These are phyloP conservation scores for Halcyon chelicuti DNA, from an alignment of 2,797 vertebrate genomes.

Conservation along the genomic window DNA sequence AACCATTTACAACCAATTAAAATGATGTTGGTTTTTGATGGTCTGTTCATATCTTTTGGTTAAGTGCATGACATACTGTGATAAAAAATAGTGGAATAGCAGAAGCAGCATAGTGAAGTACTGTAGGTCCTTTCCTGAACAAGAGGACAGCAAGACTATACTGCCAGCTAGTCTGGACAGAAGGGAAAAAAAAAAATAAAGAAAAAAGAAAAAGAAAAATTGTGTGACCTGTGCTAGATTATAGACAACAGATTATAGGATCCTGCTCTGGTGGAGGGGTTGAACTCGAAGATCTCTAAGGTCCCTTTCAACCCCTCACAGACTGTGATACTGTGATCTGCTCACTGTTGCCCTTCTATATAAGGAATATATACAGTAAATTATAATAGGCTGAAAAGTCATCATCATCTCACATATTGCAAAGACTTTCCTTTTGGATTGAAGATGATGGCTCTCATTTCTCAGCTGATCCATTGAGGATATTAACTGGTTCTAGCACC, in stretches of 20 bases:
- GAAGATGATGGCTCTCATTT: background rate
- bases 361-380: too few species aligned
- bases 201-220: too few species aligned
- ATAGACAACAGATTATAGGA: too few species aligned
- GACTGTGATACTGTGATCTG: background rate
- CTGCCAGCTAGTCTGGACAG: background rate
- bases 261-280: too few species aligned
- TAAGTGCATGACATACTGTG: background rate
- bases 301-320: too few species aligned
- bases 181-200: background rate
- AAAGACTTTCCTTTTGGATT: background rate
- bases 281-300: too few species aligned
- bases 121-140: background rate
- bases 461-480: background rate
- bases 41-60: background rate
- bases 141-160: background rate
- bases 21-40: background rate
- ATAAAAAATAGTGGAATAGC: background rate
- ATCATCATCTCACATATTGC: background rate
- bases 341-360: background rate
- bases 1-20: background rate
- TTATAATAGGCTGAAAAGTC: background rate
- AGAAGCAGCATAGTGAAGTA: background rate
- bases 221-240: too few species aligned
- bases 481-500: background rate